Evolutionary conservation across 1,140 invertebrate species (phyloP), one percentile per base, ranked within the genome.

Genomic region (Protaetia brevitarsis): DNA sequence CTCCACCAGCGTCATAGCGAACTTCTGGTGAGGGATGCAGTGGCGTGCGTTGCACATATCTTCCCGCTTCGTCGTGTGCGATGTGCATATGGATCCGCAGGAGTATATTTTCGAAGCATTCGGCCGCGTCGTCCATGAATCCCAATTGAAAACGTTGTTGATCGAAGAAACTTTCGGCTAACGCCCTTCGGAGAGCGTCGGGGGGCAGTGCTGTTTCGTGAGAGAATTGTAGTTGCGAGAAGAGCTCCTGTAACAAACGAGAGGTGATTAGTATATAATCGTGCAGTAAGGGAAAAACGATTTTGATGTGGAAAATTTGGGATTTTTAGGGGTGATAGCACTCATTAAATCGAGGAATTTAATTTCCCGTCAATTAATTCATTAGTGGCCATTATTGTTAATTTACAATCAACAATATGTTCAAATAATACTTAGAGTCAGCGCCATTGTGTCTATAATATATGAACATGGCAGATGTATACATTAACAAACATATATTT

Each of bases 101-200:
- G 27, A 98, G 83, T 69, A 98, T 92, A 74, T 97, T 95, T 81
- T 98, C 95, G 82, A 97, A 98, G 79, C 95, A 98, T 84, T 98
- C 96, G 62, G 95, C 95, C 4, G 95, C 96, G 80, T 98, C 95
- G 72, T 96, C 95, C 91, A 97, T 95, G 78, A 94, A 95, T 37
- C 95, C 95, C 0, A 97, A 83, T 69, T 97, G 95, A 79, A 97
- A 97, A 27, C 93, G 83, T 65, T 95, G 92, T 69, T 96, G 94
- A 69, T 94, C 91, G 74, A 89, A 86, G 72, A 95, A 95, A 23
- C 91, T 93, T 74, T 92, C 89, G 10, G 94, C 94, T 28, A 97
- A 81, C 1, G 94, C 94, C 16, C 92, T 87, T 1, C 95, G 86
- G 29, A 97, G 81, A 1, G 92, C 88, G 80, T 97, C 94, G 6